A percentile compares a stretch with the other conserved stretches of the same genome.
These are phyloP conservation scores for Colinus virginianus DNA, from an alignment of 2,113 vertebrate species.

Conservation along the genomic window DNA sequence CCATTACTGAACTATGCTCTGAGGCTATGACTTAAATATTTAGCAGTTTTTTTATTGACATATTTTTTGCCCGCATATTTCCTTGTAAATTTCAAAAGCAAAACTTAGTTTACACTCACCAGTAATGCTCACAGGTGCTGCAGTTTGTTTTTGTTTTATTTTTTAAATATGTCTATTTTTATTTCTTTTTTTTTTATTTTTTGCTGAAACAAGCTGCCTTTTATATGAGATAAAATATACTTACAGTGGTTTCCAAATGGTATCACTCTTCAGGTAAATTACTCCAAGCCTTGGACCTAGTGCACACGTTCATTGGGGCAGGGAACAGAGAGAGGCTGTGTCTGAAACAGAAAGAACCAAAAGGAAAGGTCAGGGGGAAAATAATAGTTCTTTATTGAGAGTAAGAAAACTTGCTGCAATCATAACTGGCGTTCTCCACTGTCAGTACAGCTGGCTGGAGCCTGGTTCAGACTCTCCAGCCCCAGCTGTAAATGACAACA, in stretches of 20 bases:
- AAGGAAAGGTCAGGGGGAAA: constrained; percentile 60
- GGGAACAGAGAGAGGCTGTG: constrained; percentile 78
- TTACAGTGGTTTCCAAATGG: constrained; percentile 83
- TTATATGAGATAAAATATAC: constrained; percentile 72
- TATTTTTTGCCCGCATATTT: constrained; percentile 49
- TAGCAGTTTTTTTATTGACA: constrained; percentile 61
- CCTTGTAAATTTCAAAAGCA: constrained; percentile 53
- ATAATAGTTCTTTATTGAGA: constrained; percentile 36
- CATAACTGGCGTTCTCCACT: background rate
- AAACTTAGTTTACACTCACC: constrained; percentile 20
- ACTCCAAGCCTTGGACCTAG: constrained; percentile 84
- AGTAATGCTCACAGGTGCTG: constrained; percentile 54
- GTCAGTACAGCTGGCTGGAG: constrained; percentile 39
- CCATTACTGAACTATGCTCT: constrained; percentile 33
- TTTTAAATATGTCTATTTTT: background rate
- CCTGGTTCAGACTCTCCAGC: background rate
- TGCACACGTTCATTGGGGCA: constrained; percentile 88
- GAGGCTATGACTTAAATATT: constrained; percentile 64
- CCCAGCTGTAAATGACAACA: background rate
- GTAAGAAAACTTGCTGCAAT: constrained; percentile 12
- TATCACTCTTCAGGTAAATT: constrained; percentile 87
- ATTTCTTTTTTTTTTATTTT: constrained; percentile 1
- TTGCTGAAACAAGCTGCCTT: constrained; percentile 47
- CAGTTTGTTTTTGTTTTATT: constrained; percentile 49
- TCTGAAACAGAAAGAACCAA: constrained; percentile 75